A percentile compares a stretch with the other conserved stretches of the same genome.
Conservation (phyloP, 2,888 invertebrate genomes). For the Myopa tessellatipennis region DNA sequence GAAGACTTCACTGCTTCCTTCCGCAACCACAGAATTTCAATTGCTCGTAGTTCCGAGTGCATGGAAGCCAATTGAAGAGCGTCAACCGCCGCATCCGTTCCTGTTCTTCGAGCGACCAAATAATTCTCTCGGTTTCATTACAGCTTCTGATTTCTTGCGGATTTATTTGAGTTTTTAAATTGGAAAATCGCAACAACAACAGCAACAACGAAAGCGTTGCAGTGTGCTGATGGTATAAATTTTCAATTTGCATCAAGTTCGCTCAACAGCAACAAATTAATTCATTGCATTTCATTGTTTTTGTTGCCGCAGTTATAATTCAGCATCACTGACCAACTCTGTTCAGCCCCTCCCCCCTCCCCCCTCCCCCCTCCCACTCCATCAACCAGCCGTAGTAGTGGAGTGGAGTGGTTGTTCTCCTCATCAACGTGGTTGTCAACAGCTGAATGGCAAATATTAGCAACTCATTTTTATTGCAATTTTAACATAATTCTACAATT, state of each 20-base stretch:
- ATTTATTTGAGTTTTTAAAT: background rate
- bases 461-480: background rate
- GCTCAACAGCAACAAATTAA: constrained; percentile 9
- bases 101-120: background rate
- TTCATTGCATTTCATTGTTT: background rate
- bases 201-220: background rate
- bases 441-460: background rate
- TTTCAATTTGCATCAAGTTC: constrained; percentile 25
- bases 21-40: background rate
- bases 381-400: too few species aligned
- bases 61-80: background rate
- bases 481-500: background rate
- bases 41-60: background rate
- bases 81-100: background rate
- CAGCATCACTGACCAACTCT: too few species aligned
- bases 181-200: background rate
- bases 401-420: background rate
- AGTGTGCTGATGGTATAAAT: background rate
- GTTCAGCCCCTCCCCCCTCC: too few species aligned
- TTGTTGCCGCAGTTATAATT: background rate
- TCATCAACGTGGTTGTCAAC: background rate
- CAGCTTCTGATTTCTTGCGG: background rate
- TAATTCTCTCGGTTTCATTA: background rate
- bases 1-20: background rate
- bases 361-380: too few species aligned